A percentile compares a stretch with the other conserved stretches of the same genome.
Conservation (phyloP, 37 sponge, comb jelly and placozoan genomes). For the Axinella damicornis region DNA sequence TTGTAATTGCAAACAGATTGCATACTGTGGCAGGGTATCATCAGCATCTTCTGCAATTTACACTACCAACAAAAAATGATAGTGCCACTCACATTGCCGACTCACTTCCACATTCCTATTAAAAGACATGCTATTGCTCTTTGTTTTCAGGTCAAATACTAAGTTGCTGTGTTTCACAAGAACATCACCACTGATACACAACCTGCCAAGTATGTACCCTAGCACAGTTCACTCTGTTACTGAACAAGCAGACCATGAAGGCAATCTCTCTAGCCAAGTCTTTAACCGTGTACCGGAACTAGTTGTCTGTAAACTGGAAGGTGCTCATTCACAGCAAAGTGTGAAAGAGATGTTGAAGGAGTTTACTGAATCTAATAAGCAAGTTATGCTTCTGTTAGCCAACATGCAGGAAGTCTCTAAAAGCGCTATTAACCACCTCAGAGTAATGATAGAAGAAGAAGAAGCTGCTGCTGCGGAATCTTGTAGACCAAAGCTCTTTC, state of each 20-base stretch:
- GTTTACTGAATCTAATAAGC: constrained; percentile 12
- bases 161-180: constrained; percentile 85
- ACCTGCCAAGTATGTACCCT: constrained; percentile 63
- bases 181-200: constrained; percentile 68
- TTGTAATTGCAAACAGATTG: no score
- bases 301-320: constrained; percentile 39
- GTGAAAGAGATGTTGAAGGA: constrained; percentile 13
- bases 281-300: not conserved
- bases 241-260: not conserved
- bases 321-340: constrained; percentile 26
- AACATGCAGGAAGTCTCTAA: constrained; percentile 49
- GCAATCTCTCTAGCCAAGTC: not conserved
- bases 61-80: no score
- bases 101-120: no score
- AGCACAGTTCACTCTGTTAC: not conserved
- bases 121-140: no score
- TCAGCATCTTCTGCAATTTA: no score
- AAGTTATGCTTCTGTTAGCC: constrained; percentile 26
- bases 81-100: no score
- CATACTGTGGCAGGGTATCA: no score
- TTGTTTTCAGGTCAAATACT: not conserved
- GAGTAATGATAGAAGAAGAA: constrained; percentile 79
- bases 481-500: constrained; percentile 38
- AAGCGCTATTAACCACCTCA: constrained; percentile 62
- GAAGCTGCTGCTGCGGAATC: constrained; percentile 27